Percentiles rank a stretch among this genome's conserved stretches.
phyloP scores from a whole-genome alignment of 2,888 invertebrate species.

The Psylliodes chrysocephalus region DNA sequence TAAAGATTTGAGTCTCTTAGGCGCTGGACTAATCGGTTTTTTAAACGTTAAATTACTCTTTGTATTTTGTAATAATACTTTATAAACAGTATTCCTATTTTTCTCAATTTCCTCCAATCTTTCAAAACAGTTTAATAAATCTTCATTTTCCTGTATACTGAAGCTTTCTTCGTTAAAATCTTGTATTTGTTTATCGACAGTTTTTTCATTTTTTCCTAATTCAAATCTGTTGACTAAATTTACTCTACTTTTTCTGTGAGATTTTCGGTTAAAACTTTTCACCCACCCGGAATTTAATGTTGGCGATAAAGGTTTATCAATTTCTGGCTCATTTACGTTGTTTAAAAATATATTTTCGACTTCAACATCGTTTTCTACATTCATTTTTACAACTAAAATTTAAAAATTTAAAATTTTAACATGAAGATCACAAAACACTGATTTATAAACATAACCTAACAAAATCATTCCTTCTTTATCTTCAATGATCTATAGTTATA shows the following conservation, averaged over 20 bases:
- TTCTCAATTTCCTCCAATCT: slow-evolving; percentile 46
- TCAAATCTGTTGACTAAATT: slow-evolving; percentile 35
- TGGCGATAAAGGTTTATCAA: slow-evolving; percentile 52
- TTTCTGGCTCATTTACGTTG: not conserved
- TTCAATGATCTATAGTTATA: too few relatives aligned
- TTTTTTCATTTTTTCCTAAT: not conserved
- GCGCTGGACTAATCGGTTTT: slow-evolving; percentile 44
- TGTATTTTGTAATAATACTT: slow-evolving; percentile 20
- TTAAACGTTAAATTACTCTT: slow-evolving; percentile 45
- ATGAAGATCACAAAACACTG: too few relatives aligned
- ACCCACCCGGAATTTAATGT: slow-evolving; percentile 48
- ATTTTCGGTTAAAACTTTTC: slow-evolving; percentile 30
- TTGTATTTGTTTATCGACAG: slow-evolving; percentile 4
- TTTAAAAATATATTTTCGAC: slow-evolving; percentile 23
- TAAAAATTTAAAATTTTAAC: too few relatives aligned
- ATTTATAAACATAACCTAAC: slow-evolving; percentile 1
- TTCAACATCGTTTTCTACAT: slow-evolving; percentile 28
- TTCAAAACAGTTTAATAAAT: slow-evolving; percentile 42
- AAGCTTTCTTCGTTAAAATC: slow-evolving; percentile 33
- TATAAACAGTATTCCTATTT: slow-evolving; percentile 33
- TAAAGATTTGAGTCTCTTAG: slow-evolving; percentile 22
- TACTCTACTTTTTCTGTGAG: slow-evolving; percentile 30
- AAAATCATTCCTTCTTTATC: not conserved
- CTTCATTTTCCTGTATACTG: slow-evolving; percentile 24
- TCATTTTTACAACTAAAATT: too few relatives aligned